phyloP scores from a whole-genome alignment of 64 coral and sea anemone genomes.

The Dendronephthya gigantea region DNA sequence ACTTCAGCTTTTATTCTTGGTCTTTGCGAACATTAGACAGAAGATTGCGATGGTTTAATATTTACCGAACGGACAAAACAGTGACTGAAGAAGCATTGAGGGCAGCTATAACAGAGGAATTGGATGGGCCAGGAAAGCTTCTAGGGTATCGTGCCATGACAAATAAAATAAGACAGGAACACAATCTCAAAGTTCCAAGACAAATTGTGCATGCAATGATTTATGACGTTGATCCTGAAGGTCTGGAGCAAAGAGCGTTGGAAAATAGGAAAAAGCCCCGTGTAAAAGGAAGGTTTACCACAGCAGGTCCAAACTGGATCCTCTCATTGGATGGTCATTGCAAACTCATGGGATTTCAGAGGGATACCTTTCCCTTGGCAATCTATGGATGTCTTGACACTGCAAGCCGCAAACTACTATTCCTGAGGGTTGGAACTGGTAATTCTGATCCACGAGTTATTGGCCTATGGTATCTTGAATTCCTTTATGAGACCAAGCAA shows the following conservation, averaged over 20 bases:
- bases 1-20: neutral
- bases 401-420: neutral
- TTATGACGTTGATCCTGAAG: neutral
- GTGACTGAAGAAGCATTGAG: constrained; percentile 1
- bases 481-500: neutral
- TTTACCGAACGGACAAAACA: neutral
- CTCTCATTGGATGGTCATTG: neutral
- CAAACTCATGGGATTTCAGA: neutral
- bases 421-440: neutral
- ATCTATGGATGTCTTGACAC: neutral
- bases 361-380: neutral
- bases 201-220: neutral
- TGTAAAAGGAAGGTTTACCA: too few species aligned
- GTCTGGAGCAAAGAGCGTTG: neutral
- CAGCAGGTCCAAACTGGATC: neutral
- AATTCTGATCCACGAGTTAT: neutral
- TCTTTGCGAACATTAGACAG: constrained; percentile 5
- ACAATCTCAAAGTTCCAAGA: neutral
- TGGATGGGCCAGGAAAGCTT: neutral
- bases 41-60: neutral
- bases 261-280: neutral
- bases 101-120: neutral
- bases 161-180: neutral
- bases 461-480: neutral
- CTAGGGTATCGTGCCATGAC: neutral